A percentile compares a stretch with the other conserved stretches of the same genome.
Evolutionary conservation across 2,797 vertebrate genomes (phyloP).

Genomic region (Acrocephalus scirpaceus): DNA sequence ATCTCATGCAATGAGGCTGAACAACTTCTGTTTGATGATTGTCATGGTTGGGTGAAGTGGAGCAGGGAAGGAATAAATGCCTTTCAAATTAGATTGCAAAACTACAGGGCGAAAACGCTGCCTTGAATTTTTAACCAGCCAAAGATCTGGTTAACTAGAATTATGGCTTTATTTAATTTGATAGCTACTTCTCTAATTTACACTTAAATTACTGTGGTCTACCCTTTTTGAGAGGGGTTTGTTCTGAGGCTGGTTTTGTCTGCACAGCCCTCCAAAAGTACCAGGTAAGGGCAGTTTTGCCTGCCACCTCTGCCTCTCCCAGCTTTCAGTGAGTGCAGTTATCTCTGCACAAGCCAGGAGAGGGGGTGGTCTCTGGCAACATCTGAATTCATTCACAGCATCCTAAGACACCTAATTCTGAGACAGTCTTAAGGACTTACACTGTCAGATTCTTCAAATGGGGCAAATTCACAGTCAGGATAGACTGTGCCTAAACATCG

Average conservation of each 20-base stretch:
- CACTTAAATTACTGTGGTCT: neutral
- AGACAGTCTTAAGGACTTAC: neutral
- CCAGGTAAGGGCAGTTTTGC: neutral
- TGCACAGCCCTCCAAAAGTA: fast-evolving
- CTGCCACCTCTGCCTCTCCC: neutral
- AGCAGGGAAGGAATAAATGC: constrained; percentile 43
- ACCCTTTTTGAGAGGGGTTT: neutral
- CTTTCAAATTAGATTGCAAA: constrained; percentile 52
- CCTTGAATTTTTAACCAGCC: constrained; percentile 43
- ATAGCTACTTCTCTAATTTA: constrained; percentile 2
- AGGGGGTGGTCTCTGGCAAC: neutral
- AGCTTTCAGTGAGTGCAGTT: neutral
- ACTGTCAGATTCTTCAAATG: neutral
- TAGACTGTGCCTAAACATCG: neutral
- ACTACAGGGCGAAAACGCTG: neutral
- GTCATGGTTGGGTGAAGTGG: constrained; percentile 12
- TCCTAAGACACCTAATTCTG: neutral
- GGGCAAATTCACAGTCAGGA: neutral
- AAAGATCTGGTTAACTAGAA: neutral
- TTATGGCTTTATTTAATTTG: constrained; percentile 43
- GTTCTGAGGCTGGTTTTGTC: neutral
- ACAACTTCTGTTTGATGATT: constrained; percentile 40
- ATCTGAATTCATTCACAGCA: neutral
- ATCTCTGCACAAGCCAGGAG: fast-evolving
- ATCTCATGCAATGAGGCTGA: constrained; percentile 55